phyloP scores from a whole-genome alignment of 1,140 invertebrate species.

The Riptortus pedestris region DNA sequence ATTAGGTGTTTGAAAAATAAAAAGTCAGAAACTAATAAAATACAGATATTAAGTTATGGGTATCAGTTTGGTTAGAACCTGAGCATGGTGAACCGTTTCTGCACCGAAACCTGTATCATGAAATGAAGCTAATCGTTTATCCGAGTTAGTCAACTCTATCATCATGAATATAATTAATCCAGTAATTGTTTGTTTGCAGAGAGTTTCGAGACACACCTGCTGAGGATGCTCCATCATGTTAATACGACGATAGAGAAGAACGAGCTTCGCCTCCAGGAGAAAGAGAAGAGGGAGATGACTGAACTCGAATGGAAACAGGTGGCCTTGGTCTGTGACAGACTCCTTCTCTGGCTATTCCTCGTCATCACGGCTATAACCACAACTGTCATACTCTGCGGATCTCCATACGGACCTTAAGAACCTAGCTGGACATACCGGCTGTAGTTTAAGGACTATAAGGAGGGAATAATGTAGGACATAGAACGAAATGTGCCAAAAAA shows the following conservation, averaged over 20 bases:
- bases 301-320: conserved; percentile 69
- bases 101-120: too few species aligned
- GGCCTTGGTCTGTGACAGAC: conserved; percentile 56
- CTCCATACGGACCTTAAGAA: conserved; percentile 41
- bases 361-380: conserved; percentile 52
- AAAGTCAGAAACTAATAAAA: too few species aligned
- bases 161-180: too few species aligned
- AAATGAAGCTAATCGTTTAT: too few species aligned
- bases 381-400: conserved; percentile 50
- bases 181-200: conserved; percentile 36
- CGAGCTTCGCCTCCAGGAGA: conserved; percentile 53
- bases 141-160: too few species aligned
- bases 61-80: too few species aligned
- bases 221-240: conserved; percentile 52
- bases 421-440: too few species aligned
- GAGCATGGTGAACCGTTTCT: too few species aligned
- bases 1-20: too few species aligned
- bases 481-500: background rate
- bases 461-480: too few species aligned
- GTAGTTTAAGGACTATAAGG: too few species aligned
- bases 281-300: conserved; percentile 52
- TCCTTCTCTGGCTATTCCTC: conserved; percentile 56
- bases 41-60: too few species aligned
- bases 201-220: conserved; percentile 49
- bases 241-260: conserved; percentile 60